Evolutionary conservation across 2,113 vertebrate genomes (phyloP), one percentile per base, ranked within the genome.

Genomic region (Lepus timidus): DNA sequence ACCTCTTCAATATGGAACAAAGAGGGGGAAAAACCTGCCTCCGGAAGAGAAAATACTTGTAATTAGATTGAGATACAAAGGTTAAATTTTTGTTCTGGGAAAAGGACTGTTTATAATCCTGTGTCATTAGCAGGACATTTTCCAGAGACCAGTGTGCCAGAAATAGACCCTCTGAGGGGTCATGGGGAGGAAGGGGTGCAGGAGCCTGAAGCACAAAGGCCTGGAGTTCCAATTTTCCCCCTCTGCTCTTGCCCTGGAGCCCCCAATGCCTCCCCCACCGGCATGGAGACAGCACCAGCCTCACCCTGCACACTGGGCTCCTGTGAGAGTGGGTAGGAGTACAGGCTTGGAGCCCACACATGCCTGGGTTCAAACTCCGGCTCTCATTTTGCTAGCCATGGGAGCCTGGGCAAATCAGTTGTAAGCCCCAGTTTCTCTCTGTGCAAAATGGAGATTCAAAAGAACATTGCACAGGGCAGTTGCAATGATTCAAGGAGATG

Each of bases 21-120:
- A 92, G 80, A n/a, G 20, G 61, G 62, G 36, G 4, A 19, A 4
- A 71, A 88, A 97, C 94, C 91, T 96, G 92, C 58, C 81, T 96
- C 78, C 88, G 68, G 36, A 91, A 94, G 83, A 97, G 67, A 96
- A 97, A 95, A 96, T 88, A 95, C n/a, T 94, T 96, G 92, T 96
- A 96, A 96, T 97, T 96, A 93, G 87, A 96, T 93, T 95, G 93
- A 97, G 92, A 95, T 90, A 67, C 95, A 97, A 96, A 97, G 90
- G 97, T 96, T 97, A 96, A 70, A 96, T 96, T 97, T 97, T 97
- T 97, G 81, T 90, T 96, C 93, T 96, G 95, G 95, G 94, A 95
- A 97, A 95, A 96, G 61, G 87, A 96, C 71, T 96, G 90, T 97
- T 97, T 97, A 96, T 96, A 97, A 96, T 94, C 67, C 76, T 2